These are phyloP conservation scores for Drosophila burlai DNA, from an alignment of 1,140 invertebrate species.

Conservation along the genomic window DNA sequence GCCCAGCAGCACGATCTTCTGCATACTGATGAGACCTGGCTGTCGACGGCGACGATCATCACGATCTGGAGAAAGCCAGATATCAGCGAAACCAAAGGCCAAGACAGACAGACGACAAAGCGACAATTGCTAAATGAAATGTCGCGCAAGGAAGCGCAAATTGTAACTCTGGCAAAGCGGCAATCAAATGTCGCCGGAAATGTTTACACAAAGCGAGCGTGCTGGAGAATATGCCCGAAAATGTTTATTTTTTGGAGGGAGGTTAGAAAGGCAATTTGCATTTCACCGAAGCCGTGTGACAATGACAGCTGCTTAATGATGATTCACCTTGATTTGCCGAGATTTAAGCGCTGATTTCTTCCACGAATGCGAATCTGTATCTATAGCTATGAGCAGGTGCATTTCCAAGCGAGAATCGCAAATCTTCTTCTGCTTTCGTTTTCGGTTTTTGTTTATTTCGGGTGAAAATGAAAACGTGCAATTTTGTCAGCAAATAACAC, in stretches of 20 bases:
- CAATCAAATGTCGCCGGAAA: constrained; percentile 62
- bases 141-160: constrained; percentile 76
- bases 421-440: constrained; percentile 42
- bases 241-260: constrained; percentile 19
- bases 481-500: constrained; percentile 28
- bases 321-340: constrained; percentile 62
- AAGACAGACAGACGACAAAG: constrained; percentile 38
- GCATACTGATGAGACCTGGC: constrained; percentile 71
- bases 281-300: constrained; percentile 62
- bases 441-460: constrained; percentile 31
- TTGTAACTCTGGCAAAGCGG: constrained; percentile 50
- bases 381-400: constrained; percentile 62
- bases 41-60: constrained; percentile 54
- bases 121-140: constrained; percentile 77
- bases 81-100: constrained; percentile 36
- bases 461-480: constrained; percentile 67
- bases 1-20: constrained; percentile 59
- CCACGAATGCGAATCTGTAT: constrained; percentile 2
- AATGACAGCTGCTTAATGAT: constrained; percentile 70
- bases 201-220: constrained; percentile 49
- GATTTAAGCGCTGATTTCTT: constrained; percentile 46
- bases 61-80: constrained; percentile 70
- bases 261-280: constrained; percentile 74
- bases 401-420: constrained; percentile 36
- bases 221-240: constrained; percentile 40